Evolutionary conservation across 1,140 invertebrate species (phyloP).

Genomic region (Platyura marginata): DNA sequence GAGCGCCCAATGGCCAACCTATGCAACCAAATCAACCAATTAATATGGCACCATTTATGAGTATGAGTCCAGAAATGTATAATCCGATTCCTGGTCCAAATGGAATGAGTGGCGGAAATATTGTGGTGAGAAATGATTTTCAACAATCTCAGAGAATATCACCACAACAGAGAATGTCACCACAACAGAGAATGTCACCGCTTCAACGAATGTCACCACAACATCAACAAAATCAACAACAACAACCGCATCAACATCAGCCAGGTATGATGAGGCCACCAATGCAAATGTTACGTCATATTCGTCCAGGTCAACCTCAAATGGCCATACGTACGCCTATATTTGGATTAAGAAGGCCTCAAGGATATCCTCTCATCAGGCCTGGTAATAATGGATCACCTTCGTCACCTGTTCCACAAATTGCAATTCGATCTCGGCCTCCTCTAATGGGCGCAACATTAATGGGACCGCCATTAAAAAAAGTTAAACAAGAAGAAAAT

Average conservation of each 20-base stretch:
- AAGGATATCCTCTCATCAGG: conserved; percentile 8
- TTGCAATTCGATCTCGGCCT: conserved; percentile 5
- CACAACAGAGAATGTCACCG: conserved; percentile 10
- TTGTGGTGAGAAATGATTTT: no score
- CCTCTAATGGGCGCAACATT: conserved; percentile 5
- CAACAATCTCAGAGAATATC: not conserved
- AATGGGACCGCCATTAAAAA: conserved; percentile 2
- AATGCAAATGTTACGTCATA: not conserved
- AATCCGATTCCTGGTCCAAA: not conserved
- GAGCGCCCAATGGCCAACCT: not conserved
- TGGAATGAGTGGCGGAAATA: not conserved
- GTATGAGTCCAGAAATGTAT: conserved; percentile 2
- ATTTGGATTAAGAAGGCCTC: not conserved
- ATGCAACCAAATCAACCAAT: not conserved
- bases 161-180: conserved; percentile 1
- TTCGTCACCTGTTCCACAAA: no score
- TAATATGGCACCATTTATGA: conserved; percentile 2
- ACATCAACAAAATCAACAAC: conserved; percentile 5
- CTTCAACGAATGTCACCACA: conserved; percentile 8
- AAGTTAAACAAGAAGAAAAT: conserved; percentile 21
- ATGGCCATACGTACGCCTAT: not conserved
- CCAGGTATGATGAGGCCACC: not conserved
- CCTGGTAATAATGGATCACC: not conserved
- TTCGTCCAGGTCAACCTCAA: not conserved
- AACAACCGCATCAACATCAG: conserved; percentile 8